Percentiles rank a stretch among this genome's conserved stretches.
These are phyloP conservation scores for Halocynthia aurantium DNA, from an alignment of 23 tunicate genomes.

Conservation along the genomic window DNA sequence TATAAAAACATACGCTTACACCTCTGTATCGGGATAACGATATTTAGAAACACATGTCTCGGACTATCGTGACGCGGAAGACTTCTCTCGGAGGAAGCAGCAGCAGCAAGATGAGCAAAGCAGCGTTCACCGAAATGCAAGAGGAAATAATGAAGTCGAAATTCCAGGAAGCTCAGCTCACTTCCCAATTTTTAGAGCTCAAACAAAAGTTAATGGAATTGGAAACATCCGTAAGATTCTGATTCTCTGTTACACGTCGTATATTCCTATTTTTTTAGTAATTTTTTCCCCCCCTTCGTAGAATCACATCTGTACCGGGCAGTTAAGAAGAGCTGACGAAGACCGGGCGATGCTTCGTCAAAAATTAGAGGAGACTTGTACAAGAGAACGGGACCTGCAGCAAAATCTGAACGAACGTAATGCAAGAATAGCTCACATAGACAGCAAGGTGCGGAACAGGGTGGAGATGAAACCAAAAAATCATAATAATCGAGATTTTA, in stretches of 20 bases:
- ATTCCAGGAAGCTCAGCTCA: conserved; percentile 51
- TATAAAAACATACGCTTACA: no score
- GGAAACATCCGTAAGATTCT: conserved; percentile 53
- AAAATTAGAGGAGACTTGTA: conserved; percentile 20
- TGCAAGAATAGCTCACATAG: conserved; percentile 37
- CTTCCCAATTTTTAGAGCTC: conserved; percentile 30
- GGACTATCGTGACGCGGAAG: conserved; percentile 30
- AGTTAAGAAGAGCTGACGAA: conserved; percentile 74
- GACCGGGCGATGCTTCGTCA: conserved; percentile 35
- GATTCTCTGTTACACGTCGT: background rate
- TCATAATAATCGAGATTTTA: background rate
- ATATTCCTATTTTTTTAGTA: background rate
- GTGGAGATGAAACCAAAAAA: no score
- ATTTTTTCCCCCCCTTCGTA: background rate
- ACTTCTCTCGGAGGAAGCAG: conserved; percentile 1
- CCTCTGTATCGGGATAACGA: no score
- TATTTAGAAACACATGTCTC: conserved; percentile 50
- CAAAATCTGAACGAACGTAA: conserved; percentile 54
- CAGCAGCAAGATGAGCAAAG: conserved; percentile 47
- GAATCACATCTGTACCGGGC: conserved; percentile 67
- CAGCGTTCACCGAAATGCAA: conserved; percentile 68
- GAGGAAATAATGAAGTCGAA: conserved; percentile 51
- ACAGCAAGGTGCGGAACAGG: conserved; percentile 60
- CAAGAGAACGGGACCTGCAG: conserved; percentile 29
- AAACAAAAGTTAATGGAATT: conserved; percentile 55